A percentile compares a stretch with the other conserved stretches of the same genome.
Evolutionary conservation across 2,113 vertebrate genomes (phyloP).

Genomic region (Colius striatus): DNA sequence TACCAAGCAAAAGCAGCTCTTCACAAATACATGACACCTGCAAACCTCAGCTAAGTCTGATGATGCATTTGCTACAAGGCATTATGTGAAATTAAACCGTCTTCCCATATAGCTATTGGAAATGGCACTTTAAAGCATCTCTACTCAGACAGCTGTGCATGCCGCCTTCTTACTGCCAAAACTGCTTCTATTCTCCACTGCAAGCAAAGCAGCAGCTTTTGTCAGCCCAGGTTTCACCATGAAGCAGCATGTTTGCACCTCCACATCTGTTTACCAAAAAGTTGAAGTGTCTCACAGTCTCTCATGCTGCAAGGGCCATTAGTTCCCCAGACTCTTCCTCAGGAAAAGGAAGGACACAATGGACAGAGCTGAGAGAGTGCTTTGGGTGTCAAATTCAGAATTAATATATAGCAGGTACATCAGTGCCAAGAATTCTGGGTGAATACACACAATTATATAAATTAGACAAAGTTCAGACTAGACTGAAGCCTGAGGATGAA

Average conservation of each 20-base stretch:
- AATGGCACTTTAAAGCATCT: not conserved
- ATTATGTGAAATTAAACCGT: not conserved
- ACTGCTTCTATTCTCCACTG: not conserved
- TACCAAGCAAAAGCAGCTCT: too few relatives aligned
- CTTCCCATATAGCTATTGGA: not conserved
- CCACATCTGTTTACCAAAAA: not conserved
- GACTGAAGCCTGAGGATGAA: not conserved
- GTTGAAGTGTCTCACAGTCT: not conserved
- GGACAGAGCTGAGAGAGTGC: not conserved
- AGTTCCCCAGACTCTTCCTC: not conserved
- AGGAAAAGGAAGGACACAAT: not conserved
- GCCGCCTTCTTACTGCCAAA: not conserved
- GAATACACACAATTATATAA: not conserved
- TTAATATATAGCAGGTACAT: not conserved
- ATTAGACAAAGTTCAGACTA: not conserved
- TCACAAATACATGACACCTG: too few relatives aligned
- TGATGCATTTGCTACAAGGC: fast-evolving
- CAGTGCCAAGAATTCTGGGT: not conserved
- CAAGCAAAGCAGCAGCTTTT: not conserved
- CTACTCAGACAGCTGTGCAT: not conserved
- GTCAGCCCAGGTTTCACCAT: not conserved
- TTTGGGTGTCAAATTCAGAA: not conserved
- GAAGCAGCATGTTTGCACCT: not conserved
- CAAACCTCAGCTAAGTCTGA: not conserved
- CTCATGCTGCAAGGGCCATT: not conserved